Percentiles rank a stretch among this genome's conserved stretches.
Conservation (phyloP, 2,888 invertebrate genomes). For the Tanaodytes sp. region DNA sequence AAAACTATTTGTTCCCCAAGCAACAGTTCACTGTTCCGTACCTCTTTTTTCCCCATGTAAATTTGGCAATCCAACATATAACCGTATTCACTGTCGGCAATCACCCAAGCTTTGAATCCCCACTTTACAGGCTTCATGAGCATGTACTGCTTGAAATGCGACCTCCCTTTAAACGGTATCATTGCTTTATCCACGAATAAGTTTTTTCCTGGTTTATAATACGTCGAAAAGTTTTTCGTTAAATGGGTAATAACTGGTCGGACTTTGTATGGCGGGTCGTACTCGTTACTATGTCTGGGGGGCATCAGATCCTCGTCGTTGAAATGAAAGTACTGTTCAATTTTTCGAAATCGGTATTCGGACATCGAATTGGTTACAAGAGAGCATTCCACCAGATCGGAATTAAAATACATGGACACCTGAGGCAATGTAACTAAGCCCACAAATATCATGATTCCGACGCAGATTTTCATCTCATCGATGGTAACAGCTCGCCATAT, state of each 20-base stretch:
- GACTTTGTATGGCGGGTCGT: conserved; percentile 23
- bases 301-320: conserved; percentile 15
- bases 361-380: conserved; percentile 16
- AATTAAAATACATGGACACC: conserved; percentile 8
- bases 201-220: conserved; percentile 18
- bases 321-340: conserved; percentile 24
- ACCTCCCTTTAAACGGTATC: conserved; percentile 14
- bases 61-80: conserved; percentile 6
- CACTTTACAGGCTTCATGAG: conserved; percentile 9
- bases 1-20: conserved; percentile 24
- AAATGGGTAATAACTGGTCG: conserved; percentile 10
- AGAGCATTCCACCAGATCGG: conserved; percentile 11
- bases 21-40: neutral
- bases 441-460: conserved; percentile 18
- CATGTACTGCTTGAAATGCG: conserved; percentile 26
- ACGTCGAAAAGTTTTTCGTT: neutral
- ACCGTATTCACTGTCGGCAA: conserved; percentile 9
- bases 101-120: conserved; percentile 20
- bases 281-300: neutral
- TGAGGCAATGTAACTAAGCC: conserved; percentile 8
- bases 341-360: conserved; percentile 10
- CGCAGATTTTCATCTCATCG: neutral
- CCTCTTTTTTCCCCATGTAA: conserved; percentile 16
- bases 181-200: conserved; percentile 18
- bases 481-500: neutral